phyloP scores from a whole-genome alignment of 2,797 vertebrate species.

The Poeciliopsis presidionis region DNA sequence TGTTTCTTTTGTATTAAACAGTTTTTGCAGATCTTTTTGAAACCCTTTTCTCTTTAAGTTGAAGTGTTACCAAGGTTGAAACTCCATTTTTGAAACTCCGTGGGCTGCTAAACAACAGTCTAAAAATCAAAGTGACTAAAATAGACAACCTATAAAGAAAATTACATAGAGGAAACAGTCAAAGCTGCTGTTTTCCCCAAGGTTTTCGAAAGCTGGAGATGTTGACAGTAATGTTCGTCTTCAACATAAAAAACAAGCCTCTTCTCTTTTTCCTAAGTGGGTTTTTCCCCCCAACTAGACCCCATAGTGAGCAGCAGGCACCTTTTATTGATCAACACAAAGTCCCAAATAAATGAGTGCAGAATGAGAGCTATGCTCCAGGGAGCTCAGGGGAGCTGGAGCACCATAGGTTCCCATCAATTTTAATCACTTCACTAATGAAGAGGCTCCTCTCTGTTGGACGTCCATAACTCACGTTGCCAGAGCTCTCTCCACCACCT shows the following conservation, averaged over 20 bases:
- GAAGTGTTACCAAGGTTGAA: conserved; percentile 49
- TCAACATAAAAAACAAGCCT: conserved; percentile 74
- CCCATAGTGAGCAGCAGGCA: conserved; percentile 83
- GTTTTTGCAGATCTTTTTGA: conserved; percentile 12
- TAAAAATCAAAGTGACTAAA: conserved; percentile 61
- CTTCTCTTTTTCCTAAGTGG: conserved; percentile 63
- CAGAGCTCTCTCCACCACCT: conserved; percentile 75
- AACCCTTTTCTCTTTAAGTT: conserved; percentile 30
- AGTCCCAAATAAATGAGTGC: conserved; percentile 86
- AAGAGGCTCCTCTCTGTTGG: conserved; percentile 87
- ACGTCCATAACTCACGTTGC: conserved; percentile 86
- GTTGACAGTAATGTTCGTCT: conserved; percentile 75
- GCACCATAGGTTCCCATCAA: conserved; percentile 85
- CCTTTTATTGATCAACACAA: conserved; percentile 89
- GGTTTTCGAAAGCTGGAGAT: conserved; percentile 71
- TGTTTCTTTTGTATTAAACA: neutral
- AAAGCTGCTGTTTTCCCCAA: conserved; percentile 66
- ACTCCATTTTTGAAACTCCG: conserved; percentile 40
- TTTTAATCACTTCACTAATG: conserved; percentile 88
- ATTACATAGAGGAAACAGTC: conserved; percentile 66
- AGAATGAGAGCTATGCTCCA: conserved; percentile 86
- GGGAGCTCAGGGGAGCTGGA: conserved; percentile 77
- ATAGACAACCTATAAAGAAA: conserved; percentile 70
- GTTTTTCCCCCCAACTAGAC: conserved; percentile 69
- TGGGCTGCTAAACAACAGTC: conserved; percentile 53